Base-by-base conservation (phyloP, 2,888 invertebrate species). In the Neelides folsomi region DNA sequence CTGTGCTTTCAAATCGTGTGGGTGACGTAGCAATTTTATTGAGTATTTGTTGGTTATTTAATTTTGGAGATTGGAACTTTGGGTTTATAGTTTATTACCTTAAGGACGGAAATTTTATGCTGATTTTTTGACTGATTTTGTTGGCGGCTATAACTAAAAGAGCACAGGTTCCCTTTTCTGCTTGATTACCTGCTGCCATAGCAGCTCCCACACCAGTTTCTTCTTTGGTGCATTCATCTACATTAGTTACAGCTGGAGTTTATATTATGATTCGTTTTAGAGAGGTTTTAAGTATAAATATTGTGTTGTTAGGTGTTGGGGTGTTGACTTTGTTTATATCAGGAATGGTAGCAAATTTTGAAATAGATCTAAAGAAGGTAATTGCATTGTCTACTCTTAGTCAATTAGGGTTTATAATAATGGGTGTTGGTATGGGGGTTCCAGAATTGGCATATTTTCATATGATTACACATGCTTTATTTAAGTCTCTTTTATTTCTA, bases 131-230 rank as follows among this genome's bases (percentile, higher is more conserved):
- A 36, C 52, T 71, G 52, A 48, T 74, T 38, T 50, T 71, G 39
- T 47, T 75, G 16, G 79, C 79, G 0, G 75, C 77, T 49, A 77
- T 82, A 72, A 83, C 83, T 55, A 85, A 85, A 71, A 84, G 83
- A 62, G 84, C 83, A 67, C 83, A 85, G 71, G 78, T 84, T 75
- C 83, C 84, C 44, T 86, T 85, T 79, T 82, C 81, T 57, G 76
- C 81, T 43, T 85, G 83, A 65, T 70, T 83, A 46, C 84, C 84
- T 0, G 79, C 79, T 0, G 83, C 83, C 41, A 84, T 84, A 70
- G 80, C 82, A 0, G 83, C 83, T 42, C 83, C 83, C 36, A 84
- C 83, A 0, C 83, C 83, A 9, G 79, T 83, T 51, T 82, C 82
- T n/a, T 76, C 82, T 55, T 75, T 83, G 71, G 82, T 81, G 60